Conservation (phyloP, 1,140 invertebrate genomes). For the Tigriopus japonicus region DNA sequence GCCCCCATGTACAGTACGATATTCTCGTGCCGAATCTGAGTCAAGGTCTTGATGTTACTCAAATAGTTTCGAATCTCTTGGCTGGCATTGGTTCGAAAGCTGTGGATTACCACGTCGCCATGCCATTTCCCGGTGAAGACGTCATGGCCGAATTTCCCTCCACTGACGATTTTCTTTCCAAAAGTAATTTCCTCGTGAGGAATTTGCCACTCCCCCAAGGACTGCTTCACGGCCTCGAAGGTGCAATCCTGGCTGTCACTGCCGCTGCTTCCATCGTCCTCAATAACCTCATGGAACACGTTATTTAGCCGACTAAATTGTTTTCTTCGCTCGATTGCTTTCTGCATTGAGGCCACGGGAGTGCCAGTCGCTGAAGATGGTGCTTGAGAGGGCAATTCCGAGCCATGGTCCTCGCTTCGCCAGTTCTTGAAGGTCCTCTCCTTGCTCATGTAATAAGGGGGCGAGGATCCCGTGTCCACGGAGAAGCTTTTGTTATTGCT, state of each 20-base stretch:
- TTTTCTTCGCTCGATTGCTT: neutral
- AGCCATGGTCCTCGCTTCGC: neutral
- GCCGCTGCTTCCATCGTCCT: neutral
- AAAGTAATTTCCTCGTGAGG: neutral
- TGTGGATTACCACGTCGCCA: conserved; percentile 30
- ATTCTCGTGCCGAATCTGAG: conserved; percentile 32
- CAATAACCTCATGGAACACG: neutral
- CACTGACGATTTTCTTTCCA: neutral
- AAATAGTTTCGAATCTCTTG: conserved; percentile 23
- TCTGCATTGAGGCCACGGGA: neutral
- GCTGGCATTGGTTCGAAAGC: conserved; percentile 21
- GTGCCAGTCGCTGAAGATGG: neutral
- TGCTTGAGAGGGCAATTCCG: no score
- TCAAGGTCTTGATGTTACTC: conserved; percentile 25
- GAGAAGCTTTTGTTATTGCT: neutral
- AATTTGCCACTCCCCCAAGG: neutral
- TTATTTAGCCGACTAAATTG: neutral
- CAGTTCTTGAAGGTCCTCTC: neutral
- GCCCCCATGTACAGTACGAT: conserved; percentile 33
- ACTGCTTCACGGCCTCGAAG: neutral
- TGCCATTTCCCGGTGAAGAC: conserved; percentile 29
- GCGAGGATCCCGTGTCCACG: neutral
- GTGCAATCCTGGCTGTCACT: neutral
- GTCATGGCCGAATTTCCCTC: neutral
- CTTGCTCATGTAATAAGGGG: no score